These are phyloP conservation scores for Lutjanus campechanus DNA, from an alignment of 2,797 vertebrate genomes.

Conservation along the genomic window DNA sequence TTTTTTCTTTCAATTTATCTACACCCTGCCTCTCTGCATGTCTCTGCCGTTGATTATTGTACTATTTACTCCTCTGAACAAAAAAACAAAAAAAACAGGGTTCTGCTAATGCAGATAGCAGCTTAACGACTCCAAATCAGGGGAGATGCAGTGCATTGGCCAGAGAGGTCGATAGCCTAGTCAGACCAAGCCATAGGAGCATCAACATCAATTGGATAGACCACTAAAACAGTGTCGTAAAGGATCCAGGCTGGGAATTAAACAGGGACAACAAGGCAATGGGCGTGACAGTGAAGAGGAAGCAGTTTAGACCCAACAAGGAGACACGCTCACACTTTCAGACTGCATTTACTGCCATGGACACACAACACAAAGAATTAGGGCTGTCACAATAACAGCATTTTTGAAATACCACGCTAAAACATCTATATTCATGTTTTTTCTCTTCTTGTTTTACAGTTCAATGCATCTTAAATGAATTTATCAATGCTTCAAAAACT, in stretches of 20 bases:
- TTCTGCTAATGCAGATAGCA: constrained; percentile 51
- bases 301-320: constrained; percentile 5
- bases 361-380: neutral
- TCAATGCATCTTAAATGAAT: too few species aligned
- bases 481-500: too few species aligned
- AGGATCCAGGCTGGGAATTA: constrained; percentile 43
- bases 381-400: neutral
- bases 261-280: constrained; percentile 37
- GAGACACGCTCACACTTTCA: constrained; percentile 6
- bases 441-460: too few species aligned
- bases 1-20: constrained; percentile 20
- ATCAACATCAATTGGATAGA: constrained; percentile 62
- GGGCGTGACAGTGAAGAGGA: constrained; percentile 27
- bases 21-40: constrained; percentile 14
- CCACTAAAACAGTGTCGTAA: constrained; percentile 53
- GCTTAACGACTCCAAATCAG: constrained; percentile 61
- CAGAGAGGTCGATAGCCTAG: constrained; percentile 55
- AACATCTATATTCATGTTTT: too few species aligned
- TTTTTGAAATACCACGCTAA: too few species aligned
- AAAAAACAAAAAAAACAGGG: constrained; percentile 36
- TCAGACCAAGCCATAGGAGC: constrained; percentile 55
- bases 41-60: constrained; percentile 42
- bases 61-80: constrained; percentile 55
- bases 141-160: constrained; percentile 48
- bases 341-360: neutral